phyloP scores from a whole-genome alignment of 2,888 invertebrate species.

The Chrysolina haemoptera region DNA sequence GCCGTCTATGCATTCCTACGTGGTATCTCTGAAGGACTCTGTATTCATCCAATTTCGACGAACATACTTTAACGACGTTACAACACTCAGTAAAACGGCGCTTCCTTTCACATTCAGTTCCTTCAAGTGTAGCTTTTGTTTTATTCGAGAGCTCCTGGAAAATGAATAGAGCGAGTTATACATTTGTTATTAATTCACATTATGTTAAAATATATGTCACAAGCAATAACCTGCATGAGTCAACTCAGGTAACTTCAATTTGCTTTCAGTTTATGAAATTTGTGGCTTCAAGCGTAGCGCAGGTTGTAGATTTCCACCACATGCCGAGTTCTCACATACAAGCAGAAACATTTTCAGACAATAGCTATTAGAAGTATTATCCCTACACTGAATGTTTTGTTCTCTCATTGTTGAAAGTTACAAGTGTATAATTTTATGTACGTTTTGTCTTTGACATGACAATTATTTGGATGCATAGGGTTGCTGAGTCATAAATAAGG shows the following conservation, averaged over 20 bases:
- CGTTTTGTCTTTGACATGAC: slow-evolving; percentile 18
- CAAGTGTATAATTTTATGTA: slow-evolving; percentile 26
- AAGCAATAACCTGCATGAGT: slow-evolving; percentile 27
- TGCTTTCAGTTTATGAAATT: slow-evolving; percentile 28
- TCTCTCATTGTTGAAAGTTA: slow-evolving; percentile 19
- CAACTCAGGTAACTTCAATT: slow-evolving; percentile 30
- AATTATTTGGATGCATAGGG: slow-evolving; percentile 6
- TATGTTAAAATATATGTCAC: slow-evolving; percentile 28
- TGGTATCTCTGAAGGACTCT: background rate
- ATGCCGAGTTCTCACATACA: slow-evolving; percentile 30
- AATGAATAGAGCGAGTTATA: slow-evolving; percentile 23
- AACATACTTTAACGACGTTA: slow-evolving; percentile 4
- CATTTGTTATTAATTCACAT: slow-evolving; percentile 29
- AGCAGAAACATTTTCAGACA: slow-evolving; percentile 27
- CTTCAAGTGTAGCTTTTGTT: slow-evolving; percentile 17
- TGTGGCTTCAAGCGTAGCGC: slow-evolving; percentile 26
- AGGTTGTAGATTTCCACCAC: slow-evolving; percentile 21
- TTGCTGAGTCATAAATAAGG: slow-evolving; percentile 17
- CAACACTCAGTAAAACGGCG: slow-evolving; percentile 6
- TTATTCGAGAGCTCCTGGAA: slow-evolving; percentile 19
- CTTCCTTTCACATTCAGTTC: slow-evolving; percentile 10
- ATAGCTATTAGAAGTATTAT: slow-evolving; percentile 32
- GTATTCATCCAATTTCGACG: slow-evolving; percentile 11
- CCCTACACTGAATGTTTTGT: slow-evolving; percentile 22
- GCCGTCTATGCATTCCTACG: background rate